Percentiles rank a stretch among this genome's conserved stretches.
Evolutionary conservation across 2,888 invertebrate genomes (phyloP).

Genomic region (Teleiodes luculella): DNA sequence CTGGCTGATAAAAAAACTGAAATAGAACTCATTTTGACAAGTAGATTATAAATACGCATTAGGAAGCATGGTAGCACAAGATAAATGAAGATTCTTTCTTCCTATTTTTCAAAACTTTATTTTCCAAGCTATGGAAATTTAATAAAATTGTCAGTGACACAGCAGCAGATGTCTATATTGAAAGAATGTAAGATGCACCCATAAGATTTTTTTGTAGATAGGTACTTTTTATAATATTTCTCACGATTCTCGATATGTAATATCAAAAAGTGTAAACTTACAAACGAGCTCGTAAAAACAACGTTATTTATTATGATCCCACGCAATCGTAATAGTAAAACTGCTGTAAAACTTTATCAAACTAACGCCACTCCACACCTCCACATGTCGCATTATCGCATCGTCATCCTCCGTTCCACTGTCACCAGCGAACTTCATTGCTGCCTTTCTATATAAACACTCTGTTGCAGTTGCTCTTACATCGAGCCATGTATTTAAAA

Average conservation of each 20-base stretch:
- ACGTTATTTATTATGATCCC: conserved; percentile 8
- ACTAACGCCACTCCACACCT: conserved; percentile 25
- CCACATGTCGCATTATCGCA: conserved; percentile 33
- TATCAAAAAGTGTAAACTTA: conserved; percentile 5
- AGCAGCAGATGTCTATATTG: too few relatives aligned
- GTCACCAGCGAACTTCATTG: conserved; percentile 17
- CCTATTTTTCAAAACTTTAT: too few relatives aligned
- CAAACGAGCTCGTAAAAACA: conserved; percentile 10
- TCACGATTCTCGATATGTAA: not conserved
- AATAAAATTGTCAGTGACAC: too few relatives aligned
- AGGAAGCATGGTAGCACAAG: too few relatives aligned
- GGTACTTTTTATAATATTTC: not conserved
- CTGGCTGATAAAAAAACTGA: too few relatives aligned
- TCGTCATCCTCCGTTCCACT: conserved; percentile 32
- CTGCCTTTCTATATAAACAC: not conserved
- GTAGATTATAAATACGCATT: too few relatives aligned
- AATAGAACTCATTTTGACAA: too few relatives aligned
- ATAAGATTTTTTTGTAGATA: too few relatives aligned
- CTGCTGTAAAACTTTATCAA: conserved; percentile 16
- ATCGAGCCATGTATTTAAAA: not conserved
- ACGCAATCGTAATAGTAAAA: conserved; percentile 10
- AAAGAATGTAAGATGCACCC: too few relatives aligned
- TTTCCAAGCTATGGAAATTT: too few relatives aligned
- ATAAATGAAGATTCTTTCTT: too few relatives aligned
- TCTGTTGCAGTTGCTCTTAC: not conserved